phyloP scores from a whole-genome alignment of 2,797 vertebrate genomes.

The Dicrostonyx torquatus region DNA sequence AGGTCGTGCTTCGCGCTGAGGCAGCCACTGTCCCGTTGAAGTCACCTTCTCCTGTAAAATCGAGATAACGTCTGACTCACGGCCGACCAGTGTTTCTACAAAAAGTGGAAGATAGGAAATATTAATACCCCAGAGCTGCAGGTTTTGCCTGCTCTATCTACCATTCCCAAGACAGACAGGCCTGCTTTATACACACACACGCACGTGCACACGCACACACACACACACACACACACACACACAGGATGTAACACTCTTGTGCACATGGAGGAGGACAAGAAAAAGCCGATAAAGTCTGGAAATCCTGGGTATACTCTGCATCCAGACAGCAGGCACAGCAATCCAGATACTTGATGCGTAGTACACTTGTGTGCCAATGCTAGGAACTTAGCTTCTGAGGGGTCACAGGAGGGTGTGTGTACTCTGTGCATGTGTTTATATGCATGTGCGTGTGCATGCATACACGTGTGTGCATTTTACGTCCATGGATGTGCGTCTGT shows the following conservation, averaged over 20 bases:
- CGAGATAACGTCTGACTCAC: neutral
- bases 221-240: neutral
- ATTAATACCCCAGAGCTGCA: rapidly evolving
- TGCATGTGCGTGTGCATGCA: neutral
- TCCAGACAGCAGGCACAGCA: neutral
- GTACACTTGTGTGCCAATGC: neutral
- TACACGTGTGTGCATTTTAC: neutral
- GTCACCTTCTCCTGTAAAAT: neutral
- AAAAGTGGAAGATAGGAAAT: neutral
- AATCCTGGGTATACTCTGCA: no score
- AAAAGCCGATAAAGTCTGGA: neutral
- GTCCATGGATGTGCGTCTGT: neutral
- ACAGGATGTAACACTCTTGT: neutral
- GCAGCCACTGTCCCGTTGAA: neutral
- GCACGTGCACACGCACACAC: neutral
- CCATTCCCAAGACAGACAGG: neutral
- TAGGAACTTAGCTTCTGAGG: neutral
- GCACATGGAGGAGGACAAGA: no score
- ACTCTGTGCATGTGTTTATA: neutral
- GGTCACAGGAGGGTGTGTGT: neutral
- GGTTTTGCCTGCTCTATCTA: no score
- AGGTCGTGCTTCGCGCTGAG: neutral
- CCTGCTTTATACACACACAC: neutral
- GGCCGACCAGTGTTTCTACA: neutral
- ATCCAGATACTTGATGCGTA: neutral